These are phyloP conservation scores for Microcebus murinus DNA, from an alignment of 2,113 vertebrate species.

Conservation along the genomic window DNA sequence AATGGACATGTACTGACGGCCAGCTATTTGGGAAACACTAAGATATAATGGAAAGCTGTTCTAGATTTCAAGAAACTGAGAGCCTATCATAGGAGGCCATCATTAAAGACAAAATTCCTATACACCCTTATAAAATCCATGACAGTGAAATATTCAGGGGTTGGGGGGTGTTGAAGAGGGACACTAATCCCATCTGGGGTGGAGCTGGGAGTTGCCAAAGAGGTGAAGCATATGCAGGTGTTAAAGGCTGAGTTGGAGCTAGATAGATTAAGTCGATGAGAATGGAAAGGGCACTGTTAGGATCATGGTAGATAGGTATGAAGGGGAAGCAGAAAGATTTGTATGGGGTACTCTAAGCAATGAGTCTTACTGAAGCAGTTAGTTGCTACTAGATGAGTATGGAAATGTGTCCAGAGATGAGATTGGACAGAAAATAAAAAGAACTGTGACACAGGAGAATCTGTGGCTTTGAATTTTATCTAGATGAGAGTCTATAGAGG, in stretches of 20 bases:
- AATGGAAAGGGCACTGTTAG: background rate
- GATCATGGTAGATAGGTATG: rapidly evolving
- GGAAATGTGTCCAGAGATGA: background rate
- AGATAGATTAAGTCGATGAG: background rate
- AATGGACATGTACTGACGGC: background rate
- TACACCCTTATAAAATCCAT: background rate
- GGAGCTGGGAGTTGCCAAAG: background rate
- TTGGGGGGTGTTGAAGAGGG: background rate
- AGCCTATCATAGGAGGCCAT: background rate
- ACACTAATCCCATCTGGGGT: background rate
- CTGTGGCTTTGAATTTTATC: background rate
- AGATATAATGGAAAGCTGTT: background rate
- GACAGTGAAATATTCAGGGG: background rate
- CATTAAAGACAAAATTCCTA: background rate
- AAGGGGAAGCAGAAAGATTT: background rate
- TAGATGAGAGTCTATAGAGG: background rate
- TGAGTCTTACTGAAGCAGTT: background rate
- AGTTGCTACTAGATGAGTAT: background rate
- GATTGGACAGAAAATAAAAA: background rate
- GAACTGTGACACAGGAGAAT: background rate
- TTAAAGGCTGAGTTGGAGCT: background rate
- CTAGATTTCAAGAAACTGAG: background rate
- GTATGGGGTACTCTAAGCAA: background rate
- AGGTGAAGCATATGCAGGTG: background rate
- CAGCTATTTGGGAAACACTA: background rate